Evolutionary conservation across 1,140 invertebrate species (phyloP).

Genomic region (Drosophila repletoides): DNA sequence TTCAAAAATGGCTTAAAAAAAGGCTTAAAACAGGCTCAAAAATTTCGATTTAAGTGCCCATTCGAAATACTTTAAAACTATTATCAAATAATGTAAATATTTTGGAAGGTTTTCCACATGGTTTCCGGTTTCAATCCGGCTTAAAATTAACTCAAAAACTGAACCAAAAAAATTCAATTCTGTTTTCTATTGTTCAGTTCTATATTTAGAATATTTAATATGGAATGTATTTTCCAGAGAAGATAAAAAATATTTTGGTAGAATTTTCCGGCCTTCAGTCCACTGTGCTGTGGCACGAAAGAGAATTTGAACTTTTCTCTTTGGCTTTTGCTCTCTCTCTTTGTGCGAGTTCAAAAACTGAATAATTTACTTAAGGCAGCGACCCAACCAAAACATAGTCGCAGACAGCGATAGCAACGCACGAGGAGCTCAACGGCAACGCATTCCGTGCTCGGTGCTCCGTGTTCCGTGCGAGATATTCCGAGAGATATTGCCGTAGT

Average conservation of each 20-base stretch:
- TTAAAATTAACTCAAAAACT: too few species aligned
- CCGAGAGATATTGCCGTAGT: neutral
- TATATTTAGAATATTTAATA: too few species aligned
- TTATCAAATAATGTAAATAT: too few species aligned
- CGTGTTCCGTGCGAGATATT: conserved; percentile 31
- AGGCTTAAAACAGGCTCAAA: too few species aligned
- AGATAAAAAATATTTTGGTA: neutral
- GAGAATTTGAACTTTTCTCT: conserved; percentile 1
- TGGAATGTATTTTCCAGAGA: neutral
- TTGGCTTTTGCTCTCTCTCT: conserved; percentile 6
- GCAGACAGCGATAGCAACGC: conserved; percentile 8
- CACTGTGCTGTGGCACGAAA: conserved; percentile 7
- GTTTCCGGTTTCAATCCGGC: too few species aligned
- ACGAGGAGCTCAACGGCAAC: conserved; percentile 32
- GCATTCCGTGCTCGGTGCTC: conserved; percentile 44
- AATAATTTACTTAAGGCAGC: conserved; percentile 33
- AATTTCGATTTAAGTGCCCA: too few species aligned
- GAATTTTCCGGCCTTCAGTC: neutral
- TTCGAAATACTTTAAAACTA: too few species aligned
- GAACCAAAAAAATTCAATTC: too few species aligned
- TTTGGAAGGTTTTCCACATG: too few species aligned
- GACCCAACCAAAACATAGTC: conserved; percentile 35
- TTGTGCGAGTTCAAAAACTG: conserved; percentile 1
- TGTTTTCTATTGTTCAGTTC: too few species aligned
- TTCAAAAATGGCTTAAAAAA: too few species aligned